These are phyloP conservation scores for Sycophila texana DNA, from an alignment of 2,888 invertebrate species.

Conservation along the genomic window DNA sequence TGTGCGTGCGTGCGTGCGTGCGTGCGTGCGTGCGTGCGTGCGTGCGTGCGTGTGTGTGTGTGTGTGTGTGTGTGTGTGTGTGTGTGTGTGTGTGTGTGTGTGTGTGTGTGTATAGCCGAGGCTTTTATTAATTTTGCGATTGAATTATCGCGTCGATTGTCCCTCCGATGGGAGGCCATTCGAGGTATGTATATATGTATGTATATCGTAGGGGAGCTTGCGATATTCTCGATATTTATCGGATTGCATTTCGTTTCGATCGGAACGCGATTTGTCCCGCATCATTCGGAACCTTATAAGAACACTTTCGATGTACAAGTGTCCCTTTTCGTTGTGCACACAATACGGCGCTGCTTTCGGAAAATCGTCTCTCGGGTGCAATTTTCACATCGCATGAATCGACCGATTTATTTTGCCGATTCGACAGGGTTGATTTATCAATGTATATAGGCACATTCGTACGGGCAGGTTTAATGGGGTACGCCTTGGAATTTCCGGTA, in stretches of 20 bases:
- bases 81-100: not conserved
- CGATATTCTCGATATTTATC: not conserved
- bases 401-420: constrained; percentile 21
- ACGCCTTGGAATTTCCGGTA: constrained; percentile 39
- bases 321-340: too few species aligned
- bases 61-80: not conserved
- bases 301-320: too few species aligned
- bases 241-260: not conserved
- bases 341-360: too few species aligned
- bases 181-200: too few species aligned
- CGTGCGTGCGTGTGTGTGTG: not conserved
- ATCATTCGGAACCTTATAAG: too few species aligned
- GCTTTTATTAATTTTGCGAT: constrained; percentile 3
- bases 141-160: not conserved
- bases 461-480: not conserved
- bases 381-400: not conserved
- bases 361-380: too few species aligned
- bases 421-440: constrained; percentile 34
- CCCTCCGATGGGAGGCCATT: not conserved
- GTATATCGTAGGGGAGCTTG: not conserved
- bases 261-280: not conserved
- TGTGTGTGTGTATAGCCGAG: not conserved
- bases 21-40: too few species aligned
- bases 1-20: not conserved
- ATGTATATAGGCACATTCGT: not conserved